These are phyloP conservation scores for Donacobius atricapilla DNA, from an alignment of 2,113 vertebrate species.

Conservation along the genomic window DNA sequence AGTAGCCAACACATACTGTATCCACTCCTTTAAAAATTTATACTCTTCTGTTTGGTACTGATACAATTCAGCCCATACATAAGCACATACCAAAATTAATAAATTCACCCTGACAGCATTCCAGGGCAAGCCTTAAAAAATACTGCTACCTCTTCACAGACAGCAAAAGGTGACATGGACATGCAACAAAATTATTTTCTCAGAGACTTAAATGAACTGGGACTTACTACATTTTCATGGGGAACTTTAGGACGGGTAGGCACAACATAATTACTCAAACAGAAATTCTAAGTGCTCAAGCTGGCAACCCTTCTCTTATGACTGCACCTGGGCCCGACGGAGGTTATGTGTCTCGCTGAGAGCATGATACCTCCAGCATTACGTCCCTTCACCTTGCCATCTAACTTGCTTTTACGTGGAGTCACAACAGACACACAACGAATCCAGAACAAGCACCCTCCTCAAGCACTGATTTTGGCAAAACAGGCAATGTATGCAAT, in stretches of 20 bases:
- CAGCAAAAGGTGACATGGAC: not conserved
- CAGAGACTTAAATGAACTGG: not conserved
- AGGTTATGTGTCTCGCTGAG: not conserved
- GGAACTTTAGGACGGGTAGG: not conserved
- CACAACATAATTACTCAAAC: not conserved
- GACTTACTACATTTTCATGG: not conserved
- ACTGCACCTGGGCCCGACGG: fast-evolving
- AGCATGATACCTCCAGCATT: not conserved
- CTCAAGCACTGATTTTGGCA: not conserved
- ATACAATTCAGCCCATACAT: not conserved
- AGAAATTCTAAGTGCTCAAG: not conserved
- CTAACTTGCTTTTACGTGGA: not conserved
- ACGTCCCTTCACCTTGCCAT: not conserved
- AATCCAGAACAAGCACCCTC: not conserved
- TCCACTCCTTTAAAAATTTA: not conserved
- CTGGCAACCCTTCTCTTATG: not conserved
- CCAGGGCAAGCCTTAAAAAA: not conserved
- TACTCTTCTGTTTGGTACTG: not conserved
- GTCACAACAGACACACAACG: fast-evolving
- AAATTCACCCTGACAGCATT: not conserved
- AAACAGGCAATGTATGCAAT: not conserved
- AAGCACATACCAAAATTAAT: not conserved
- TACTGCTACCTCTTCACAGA: not conserved
- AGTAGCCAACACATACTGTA: not conserved
- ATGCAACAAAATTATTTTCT: not conserved